phyloP scores from a whole-genome alignment of 2,888 invertebrate genomes.

The Acanthococcus lagerstroemiae region DNA sequence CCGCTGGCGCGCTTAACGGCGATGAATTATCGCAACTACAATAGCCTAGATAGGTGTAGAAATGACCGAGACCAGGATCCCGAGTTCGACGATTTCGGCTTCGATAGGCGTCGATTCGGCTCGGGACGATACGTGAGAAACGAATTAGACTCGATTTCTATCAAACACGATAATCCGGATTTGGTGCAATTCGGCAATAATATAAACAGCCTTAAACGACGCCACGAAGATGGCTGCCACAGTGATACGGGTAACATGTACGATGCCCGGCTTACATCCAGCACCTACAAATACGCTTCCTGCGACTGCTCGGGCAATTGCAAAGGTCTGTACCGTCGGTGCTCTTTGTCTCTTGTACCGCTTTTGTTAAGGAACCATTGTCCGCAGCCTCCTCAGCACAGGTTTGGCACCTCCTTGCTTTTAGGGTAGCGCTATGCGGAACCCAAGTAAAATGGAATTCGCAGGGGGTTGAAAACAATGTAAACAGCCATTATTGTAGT shows the following conservation, averaged over 20 bases:
- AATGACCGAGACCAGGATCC: slow-evolving; percentile 10
- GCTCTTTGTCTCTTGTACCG: too few relatives aligned
- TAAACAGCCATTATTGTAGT: too few relatives aligned
- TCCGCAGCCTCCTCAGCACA: too few relatives aligned
- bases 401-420: too few relatives aligned
- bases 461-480: too few relatives aligned
- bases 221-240: slow-evolving; percentile 5
- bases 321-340: slow-evolving; percentile 5
- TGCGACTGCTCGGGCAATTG: background rate
- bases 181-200: slow-evolving; percentile 21
- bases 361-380: too few relatives aligned
- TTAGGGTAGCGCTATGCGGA: too few relatives aligned
- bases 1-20: background rate
- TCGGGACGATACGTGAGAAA: slow-evolving; percentile 16
- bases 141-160: slow-evolving; percentile 5
- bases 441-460: too few relatives aligned
- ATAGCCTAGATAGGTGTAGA: slow-evolving; percentile 23
- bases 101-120: slow-evolving; percentile 21
- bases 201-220: background rate
- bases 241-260: background rate
- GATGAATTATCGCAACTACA: slow-evolving; percentile 27
- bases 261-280: background rate
- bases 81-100: slow-evolving; percentile 22
- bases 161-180: slow-evolving; percentile 22
- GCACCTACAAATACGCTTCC: background rate